Percentiles rank a stretch among this genome's conserved stretches.
Conservation (phyloP, 2,797 vertebrate genomes). For the Lepus townsendii region DNA sequence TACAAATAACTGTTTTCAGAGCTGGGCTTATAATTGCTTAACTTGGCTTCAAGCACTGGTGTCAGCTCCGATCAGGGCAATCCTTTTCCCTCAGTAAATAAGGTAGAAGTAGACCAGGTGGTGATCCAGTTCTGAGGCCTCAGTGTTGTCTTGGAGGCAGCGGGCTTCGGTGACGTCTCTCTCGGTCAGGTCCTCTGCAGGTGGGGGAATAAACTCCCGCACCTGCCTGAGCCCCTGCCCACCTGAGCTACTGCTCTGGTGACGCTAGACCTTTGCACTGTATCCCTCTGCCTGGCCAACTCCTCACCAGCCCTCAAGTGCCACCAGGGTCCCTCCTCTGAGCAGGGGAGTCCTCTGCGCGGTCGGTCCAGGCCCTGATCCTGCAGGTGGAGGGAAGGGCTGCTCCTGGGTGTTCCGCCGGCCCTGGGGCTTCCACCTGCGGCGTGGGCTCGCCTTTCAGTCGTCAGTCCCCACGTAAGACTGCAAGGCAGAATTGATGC, state of each 20-base stretch:
- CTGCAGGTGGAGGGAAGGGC: not conserved
- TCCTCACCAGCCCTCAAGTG: not conserved
- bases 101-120: not conserved
- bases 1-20: not conserved
- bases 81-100: not conserved
- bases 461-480: accelerated
- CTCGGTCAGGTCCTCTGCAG: not conserved
- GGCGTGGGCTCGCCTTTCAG: not conserved
- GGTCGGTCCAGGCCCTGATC: not conserved
- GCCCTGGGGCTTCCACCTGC: not conserved
- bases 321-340: not conserved
- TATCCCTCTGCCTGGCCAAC: too few relatives aligned
- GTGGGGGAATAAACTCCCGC: not conserved
- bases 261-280: not conserved
- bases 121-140: not conserved
- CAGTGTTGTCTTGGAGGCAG: not conserved
- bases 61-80: not conserved
- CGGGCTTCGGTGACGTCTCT: not conserved
- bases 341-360: not conserved
- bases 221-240: not conserved
- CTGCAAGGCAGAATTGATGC: not conserved
- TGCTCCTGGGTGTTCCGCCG: not conserved
- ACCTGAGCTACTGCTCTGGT: not conserved
- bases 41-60: not conserved
- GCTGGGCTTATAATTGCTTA: not conserved